A percentile compares a stretch with the other conserved stretches of the same genome.
Evolutionary conservation across 2,888 invertebrate species (phyloP).

Genomic region (Byasa hedistus): DNA sequence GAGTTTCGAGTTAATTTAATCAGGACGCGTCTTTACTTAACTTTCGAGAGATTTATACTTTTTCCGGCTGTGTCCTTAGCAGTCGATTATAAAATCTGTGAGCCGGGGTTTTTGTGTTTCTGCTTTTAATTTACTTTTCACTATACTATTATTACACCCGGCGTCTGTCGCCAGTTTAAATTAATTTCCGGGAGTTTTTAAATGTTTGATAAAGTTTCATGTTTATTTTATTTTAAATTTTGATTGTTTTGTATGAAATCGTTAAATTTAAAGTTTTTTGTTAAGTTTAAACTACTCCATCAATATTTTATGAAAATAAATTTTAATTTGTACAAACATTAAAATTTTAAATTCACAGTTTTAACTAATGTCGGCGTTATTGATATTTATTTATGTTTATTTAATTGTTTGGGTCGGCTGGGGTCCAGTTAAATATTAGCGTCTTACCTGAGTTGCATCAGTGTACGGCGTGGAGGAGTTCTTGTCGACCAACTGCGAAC

Average conservation of each 20-base stretch:
- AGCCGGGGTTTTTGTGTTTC: neutral
- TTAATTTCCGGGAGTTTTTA: no score
- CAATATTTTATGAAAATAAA: no score
- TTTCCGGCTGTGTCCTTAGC: slow-evolving; percentile 15
- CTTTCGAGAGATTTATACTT: slow-evolving; percentile 20
- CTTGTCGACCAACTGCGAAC: slow-evolving; percentile 93
- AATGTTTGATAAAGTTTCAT: no score
- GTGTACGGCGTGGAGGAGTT: slow-evolving; percentile 97
- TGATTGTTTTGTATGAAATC: no score
- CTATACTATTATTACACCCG: neutral
- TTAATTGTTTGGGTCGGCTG: neutral
- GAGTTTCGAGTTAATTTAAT: slow-evolving; percentile 26
- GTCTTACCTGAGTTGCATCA: slow-evolving; percentile 97
- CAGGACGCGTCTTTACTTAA: slow-evolving; percentile 19
- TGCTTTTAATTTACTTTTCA: slow-evolving; percentile 9
- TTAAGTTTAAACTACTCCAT: no score
- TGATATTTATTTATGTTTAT: neutral
- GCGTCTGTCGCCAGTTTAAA: neutral
- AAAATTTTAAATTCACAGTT: no score
- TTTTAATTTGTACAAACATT: no score
- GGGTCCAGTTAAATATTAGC: neutral
- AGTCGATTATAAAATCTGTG: slow-evolving; percentile 20
- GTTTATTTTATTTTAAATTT: no score
- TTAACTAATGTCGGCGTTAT: neutral
- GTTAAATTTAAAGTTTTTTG: no score